These are phyloP conservation scores for Istiophorus platypterus DNA, from an alignment of 2,113 vertebrate species.

Conservation along the genomic window DNA sequence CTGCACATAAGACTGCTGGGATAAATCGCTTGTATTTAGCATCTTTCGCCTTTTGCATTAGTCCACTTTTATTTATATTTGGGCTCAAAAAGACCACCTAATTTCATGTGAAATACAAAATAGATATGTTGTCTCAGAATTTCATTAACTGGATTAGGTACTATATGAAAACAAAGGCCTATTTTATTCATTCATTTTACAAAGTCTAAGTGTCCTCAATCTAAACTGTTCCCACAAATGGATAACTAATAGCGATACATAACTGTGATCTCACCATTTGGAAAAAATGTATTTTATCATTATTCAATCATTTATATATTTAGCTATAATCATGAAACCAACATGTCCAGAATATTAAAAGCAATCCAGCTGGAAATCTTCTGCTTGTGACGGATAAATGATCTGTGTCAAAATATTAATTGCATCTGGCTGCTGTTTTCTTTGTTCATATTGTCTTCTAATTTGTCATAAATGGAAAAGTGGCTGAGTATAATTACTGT, in stretches of 20 bases:
- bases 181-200: not conserved
- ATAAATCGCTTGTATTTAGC: not conserved
- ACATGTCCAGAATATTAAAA: not conserved
- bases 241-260: not conserved
- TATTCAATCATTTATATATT: no score
- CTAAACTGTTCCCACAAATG: constrained; percentile 9
- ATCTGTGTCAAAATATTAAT: constrained; percentile 26
- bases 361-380: constrained; percentile 16
- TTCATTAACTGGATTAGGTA: not conserved
- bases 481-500: constrained; percentile 41
- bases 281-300: no score
- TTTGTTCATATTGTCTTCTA: not conserved
- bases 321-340: not conserved
- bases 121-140: not conserved
- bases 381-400: constrained; percentile 33
- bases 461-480: constrained; percentile 21
- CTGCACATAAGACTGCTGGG: not conserved
- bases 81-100: not conserved
- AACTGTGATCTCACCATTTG: no score
- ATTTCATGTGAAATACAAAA: not conserved
- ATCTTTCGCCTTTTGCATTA: not conserved
- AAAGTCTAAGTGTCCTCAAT: not conserved
- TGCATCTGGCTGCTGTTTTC: constrained; percentile 6
- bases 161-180: not conserved
- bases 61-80: not conserved